phyloP scores from a whole-genome alignment of 1,140 invertebrate species.

The Pseudomyrmex dendroicus region DNA sequence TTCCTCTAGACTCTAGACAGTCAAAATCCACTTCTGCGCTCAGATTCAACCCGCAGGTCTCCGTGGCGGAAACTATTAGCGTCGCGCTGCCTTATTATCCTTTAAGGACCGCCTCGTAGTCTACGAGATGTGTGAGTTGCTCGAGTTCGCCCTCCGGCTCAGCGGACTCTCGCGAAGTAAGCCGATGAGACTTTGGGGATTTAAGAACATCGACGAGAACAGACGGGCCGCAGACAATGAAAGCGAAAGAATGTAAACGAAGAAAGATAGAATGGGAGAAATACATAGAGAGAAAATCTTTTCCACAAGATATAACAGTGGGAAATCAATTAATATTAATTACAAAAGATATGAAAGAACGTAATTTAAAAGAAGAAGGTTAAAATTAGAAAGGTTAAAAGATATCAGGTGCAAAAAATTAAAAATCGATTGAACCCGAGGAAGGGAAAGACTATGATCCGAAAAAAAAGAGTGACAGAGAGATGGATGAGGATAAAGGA shows the following conservation, averaged over 20 bases:
- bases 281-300: background rate
- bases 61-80: constrained; percentile 54
- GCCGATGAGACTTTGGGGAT: constrained; percentile 49
- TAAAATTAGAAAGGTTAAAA: constrained; percentile 7
- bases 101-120: constrained; percentile 62
- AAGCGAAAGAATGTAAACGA: background rate
- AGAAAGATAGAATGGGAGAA: background rate
- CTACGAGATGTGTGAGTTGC: constrained; percentile 34
- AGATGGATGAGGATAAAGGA: constrained; percentile 19
- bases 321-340: constrained; percentile 25
- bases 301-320: background rate
- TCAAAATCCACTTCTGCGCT: constrained; percentile 52
- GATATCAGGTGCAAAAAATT: background rate
- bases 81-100: constrained; percentile 67
- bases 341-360: background rate
- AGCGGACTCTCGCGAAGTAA: constrained; percentile 41
- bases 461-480: background rate
- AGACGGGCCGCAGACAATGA: background rate
- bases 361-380: background rate
- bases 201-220: constrained; percentile 12
- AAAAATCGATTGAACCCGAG: background rate
- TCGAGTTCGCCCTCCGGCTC: constrained; percentile 6
- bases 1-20: constrained; percentile 25
- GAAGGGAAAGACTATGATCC: background rate
- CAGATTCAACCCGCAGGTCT: constrained; percentile 27